These are phyloP conservation scores for Chaetogeoica ovagalla DNA, from an alignment of 2,888 invertebrate genomes.

Conservation along the genomic window DNA sequence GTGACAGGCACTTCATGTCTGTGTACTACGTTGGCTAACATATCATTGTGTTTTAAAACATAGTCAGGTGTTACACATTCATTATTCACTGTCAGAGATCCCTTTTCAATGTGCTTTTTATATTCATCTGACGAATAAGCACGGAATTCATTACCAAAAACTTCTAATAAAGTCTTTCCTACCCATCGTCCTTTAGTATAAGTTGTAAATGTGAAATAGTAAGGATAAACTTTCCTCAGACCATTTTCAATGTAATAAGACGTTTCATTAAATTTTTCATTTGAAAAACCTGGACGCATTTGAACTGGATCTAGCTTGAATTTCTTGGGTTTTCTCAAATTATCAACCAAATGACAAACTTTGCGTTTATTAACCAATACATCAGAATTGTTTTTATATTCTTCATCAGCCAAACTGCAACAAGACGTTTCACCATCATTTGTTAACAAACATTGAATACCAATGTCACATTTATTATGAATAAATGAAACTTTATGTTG, in stretches of 20 bases:
- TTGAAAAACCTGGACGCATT: slow-evolving; percentile 81
- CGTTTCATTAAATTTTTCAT: slow-evolving; percentile 90
- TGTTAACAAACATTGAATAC: neutral
- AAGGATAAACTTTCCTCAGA: slow-evolving; percentile 93
- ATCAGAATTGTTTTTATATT: neutral
- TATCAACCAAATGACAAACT: neutral
- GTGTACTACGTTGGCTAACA: slow-evolving; percentile 91
- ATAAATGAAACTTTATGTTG: neutral
- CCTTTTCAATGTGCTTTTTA: slow-evolving; percentile 62
- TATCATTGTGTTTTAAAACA: slow-evolving; percentile 87
- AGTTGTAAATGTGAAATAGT: slow-evolving; percentile 94
- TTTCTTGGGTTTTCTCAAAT: slow-evolving; percentile 5
- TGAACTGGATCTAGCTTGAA: neutral
- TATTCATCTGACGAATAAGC: slow-evolving; percentile 90
- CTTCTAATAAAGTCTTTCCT: slow-evolving; percentile 87
- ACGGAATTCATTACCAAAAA: slow-evolving; percentile 89
- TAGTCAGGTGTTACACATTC: slow-evolving; percentile 89
- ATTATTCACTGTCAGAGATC: slow-evolving; percentile 90
- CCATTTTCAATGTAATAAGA: slow-evolving; percentile 95
- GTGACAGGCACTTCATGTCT: slow-evolving; percentile 99
- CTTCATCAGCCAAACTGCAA: neutral
- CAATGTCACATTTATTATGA: slow-evolving; percentile 2
- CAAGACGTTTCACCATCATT: neutral
- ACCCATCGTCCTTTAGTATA: slow-evolving; percentile 97
- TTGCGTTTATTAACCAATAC: slow-evolving; percentile 18